Percentiles rank a stretch among this genome's conserved stretches.
phyloP scores from a whole-genome alignment of 1,140 invertebrate genomes.

The Wiebesia pumilae region DNA sequence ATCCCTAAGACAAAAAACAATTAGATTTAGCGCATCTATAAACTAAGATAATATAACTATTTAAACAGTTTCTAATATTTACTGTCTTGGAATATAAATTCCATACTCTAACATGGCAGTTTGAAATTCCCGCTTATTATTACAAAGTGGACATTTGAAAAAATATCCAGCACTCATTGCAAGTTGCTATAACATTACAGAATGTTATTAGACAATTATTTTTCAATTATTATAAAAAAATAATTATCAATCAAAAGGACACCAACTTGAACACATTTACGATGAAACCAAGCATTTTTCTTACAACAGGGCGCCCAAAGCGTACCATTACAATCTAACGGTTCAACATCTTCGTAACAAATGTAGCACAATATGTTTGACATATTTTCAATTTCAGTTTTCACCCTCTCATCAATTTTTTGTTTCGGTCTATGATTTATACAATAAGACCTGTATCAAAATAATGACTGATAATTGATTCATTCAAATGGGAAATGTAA shows the following conservation, averaged over 20 bases:
- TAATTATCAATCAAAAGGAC: constrained; percentile 17
- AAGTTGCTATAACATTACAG: constrained; percentile 73
- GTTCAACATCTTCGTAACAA: constrained; percentile 76
- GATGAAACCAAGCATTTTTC: constrained; percentile 79
- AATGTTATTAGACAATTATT: constrained; percentile 22
- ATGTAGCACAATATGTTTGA: constrained; percentile 74
- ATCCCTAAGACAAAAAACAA: constrained; percentile 74
- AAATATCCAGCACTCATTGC: constrained; percentile 81
- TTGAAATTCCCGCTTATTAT: constrained; percentile 78
- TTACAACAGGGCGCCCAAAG: constrained; percentile 80
- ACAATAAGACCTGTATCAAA: constrained; percentile 77
- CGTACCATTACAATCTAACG: constrained; percentile 67
- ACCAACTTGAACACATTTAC: constrained; percentile 78
- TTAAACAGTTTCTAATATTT: constrained; percentile 59
- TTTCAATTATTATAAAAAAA: background rate
- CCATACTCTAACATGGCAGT: constrained; percentile 79
- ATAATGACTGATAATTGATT: constrained; percentile 40
- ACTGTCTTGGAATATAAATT: constrained; percentile 81
- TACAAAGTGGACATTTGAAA: constrained; percentile 83
- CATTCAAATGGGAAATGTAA: constrained; percentile 23
- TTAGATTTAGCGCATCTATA: background rate
- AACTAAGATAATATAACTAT: background rate
- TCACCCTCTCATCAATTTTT: constrained; percentile 66
- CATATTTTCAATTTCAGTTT: constrained; percentile 56
- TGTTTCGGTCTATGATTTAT: constrained; percentile 77